Conservation (phyloP, 2,113 vertebrate species). For the Puma concolor region DNA sequence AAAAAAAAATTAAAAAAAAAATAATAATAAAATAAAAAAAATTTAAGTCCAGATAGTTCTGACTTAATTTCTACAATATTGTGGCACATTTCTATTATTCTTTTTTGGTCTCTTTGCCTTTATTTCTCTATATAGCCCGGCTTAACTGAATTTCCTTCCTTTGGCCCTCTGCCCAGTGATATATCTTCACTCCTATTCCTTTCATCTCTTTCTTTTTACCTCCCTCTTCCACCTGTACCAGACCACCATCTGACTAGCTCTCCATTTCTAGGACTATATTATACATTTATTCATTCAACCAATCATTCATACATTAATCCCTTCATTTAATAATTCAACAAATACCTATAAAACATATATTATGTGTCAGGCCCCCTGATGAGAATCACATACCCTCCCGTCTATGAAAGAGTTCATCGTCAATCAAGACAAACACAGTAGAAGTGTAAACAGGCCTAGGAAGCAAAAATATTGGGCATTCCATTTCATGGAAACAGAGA, state of each 20-base stretch:
- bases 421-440: neutral
- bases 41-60: neutral
- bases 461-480: neutral
- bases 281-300: neutral
- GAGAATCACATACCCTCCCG: neutral
- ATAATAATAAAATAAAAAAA: no score
- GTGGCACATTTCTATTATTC: neutral
- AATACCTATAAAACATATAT: neutral
- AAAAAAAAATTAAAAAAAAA: no score
- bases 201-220: neutral
- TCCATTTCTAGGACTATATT: neutral
- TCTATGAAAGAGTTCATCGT: neutral
- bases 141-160: neutral
- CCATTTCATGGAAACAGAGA: neutral
- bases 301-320: neutral
- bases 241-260: neutral
- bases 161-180: neutral
- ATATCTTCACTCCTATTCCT: neutral
- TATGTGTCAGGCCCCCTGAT: neutral
- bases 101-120: neutral
- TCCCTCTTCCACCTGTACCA: neutral
- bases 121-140: neutral
- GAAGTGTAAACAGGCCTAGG: neutral
- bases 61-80: neutral
- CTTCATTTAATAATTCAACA: neutral